Evolutionary conservation across 2,888 invertebrate species (phyloP), one percentile per base, ranked within the genome.

Genomic region (Torymus aiolomorphi): DNA sequence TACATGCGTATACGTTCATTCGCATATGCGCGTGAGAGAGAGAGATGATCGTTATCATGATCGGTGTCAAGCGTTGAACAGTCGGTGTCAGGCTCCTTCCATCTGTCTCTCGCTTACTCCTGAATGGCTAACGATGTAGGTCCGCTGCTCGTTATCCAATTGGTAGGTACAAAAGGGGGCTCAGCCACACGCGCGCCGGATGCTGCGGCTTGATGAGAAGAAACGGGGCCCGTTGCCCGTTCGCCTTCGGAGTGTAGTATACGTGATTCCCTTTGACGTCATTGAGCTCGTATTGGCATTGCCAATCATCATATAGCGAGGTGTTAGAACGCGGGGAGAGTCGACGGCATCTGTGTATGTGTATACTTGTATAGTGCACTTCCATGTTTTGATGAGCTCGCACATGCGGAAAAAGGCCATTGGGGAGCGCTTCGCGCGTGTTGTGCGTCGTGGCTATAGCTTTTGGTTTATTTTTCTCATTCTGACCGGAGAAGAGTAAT

Each of bases 81-180:
- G 65, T 57, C 8, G 59, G 66, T 75, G 65, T 75, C 75, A 69
- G 72, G 51, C 20, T 51, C 49, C 14, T 59, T n/a, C 18, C 20
- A 11, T 12, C 54, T n/a, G 24, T 11, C 52, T 14, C 54, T 42
- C 56, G 54, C 11, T 20, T 31, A 49, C n/a, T 16, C 18, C n/a
- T 49, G 3, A 11, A 67, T 66, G 20, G 24, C 54, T 66, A 77
- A 75, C 74, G 80, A 81, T 67, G 74, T 71, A 78, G 71, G 75
- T 78, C 75, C 78, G 75, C 4, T 51, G 71, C 78, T 76, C 61
- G 78, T 81, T 81, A 81, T 81, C 20, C 78, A 81, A 75, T 81
- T 81, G 59, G 42, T 42, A 42, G 42, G 42, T 42, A 42, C 42
- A 42, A 42, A 42, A 42, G 42, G 42, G 42, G 42, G 42, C 42